Conservation (phyloP, 2,113 vertebrate species). For the Cercopithecus mona region DNA sequence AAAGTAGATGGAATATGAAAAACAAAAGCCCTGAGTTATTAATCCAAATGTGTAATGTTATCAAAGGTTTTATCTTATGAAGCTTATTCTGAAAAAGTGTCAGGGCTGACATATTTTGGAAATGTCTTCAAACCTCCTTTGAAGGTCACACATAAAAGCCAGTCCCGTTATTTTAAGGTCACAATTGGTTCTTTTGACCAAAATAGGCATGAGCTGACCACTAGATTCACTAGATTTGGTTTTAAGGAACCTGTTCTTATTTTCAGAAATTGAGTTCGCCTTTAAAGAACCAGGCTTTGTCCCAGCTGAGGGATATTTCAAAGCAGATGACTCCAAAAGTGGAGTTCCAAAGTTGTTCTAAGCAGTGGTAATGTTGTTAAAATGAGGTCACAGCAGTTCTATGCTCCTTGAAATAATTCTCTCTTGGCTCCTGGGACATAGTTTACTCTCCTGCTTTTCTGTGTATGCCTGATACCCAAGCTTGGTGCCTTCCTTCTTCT, state of each 20-base stretch:
- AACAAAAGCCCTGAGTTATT: not conserved
- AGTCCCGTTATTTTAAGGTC: slow-evolving; percentile 22
- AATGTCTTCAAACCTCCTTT: not conserved
- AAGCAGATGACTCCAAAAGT: slow-evolving; percentile 15
- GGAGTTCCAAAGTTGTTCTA: slow-evolving; percentile 22
- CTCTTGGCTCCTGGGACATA: not conserved
- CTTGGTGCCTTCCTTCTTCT: not conserved
- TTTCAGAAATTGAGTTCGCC: slow-evolving; percentile 35
- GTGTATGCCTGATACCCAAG: not conserved
- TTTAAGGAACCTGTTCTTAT: not conserved
- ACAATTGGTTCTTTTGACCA: slow-evolving; percentile 36
- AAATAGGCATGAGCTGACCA: not conserved
- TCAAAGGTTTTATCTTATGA: not conserved
- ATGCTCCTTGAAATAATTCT: slow-evolving; percentile 21
- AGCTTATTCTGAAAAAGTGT: not conserved
- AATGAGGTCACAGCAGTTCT: not conserved
- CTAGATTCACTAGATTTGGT: slow-evolving; percentile 40
- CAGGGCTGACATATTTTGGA: slow-evolving; percentile 16
- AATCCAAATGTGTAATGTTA: slow-evolving; percentile 12
- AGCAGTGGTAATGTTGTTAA: not conserved
- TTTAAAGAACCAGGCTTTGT: slow-evolving; percentile 21
- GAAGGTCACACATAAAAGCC: not conserved
- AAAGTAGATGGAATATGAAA: slow-evolving; percentile 8
- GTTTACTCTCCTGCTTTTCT: not conserved
- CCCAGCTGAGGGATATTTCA: slow-evolving; percentile 14